Conservation (phyloP, 1,140 invertebrate species). For the Brachionus paranguensis region DNA sequence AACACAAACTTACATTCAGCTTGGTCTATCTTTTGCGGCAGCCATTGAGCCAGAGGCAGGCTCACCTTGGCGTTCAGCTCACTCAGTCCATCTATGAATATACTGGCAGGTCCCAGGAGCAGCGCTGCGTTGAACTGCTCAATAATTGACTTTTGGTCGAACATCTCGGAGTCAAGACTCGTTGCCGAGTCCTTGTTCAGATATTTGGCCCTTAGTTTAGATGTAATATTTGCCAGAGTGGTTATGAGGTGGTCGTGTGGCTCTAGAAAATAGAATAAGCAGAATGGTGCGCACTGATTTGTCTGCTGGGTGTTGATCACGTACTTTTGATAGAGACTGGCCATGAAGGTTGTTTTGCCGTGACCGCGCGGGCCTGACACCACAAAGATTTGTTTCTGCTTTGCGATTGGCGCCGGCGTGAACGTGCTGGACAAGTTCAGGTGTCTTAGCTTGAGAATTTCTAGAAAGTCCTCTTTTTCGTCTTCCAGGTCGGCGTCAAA, state of each 20-base stretch:
- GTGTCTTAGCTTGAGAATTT: constrained; percentile 28
- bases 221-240: constrained; percentile 8
- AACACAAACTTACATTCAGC: constrained; percentile 16
- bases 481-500: not conserved
- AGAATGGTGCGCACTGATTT: not conserved
- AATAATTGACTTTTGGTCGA: constrained; percentile 16
- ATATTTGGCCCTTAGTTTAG: constrained; percentile 16
- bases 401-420: not conserved
- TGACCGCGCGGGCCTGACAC: not conserved
- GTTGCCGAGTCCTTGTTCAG: not conserved
- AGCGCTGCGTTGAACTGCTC: constrained; percentile 25
- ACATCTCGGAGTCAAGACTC: not conserved
- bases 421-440: not conserved
- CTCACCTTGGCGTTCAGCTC: not conserved
- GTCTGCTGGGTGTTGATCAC: not conserved
- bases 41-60: not conserved
- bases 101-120: not conserved
- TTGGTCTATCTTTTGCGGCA: not conserved
- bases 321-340: constrained; percentile 17
- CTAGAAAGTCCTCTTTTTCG: constrained; percentile 23
- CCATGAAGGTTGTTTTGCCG: constrained; percentile 32
- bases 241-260: not conserved
- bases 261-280: constrained; percentile 19
- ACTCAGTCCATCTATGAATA: constrained; percentile 34
- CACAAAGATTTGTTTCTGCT: not conserved